phyloP scores from a whole-genome alignment of 2,797 vertebrate genomes.

The Sebastes jordani region DNA sequence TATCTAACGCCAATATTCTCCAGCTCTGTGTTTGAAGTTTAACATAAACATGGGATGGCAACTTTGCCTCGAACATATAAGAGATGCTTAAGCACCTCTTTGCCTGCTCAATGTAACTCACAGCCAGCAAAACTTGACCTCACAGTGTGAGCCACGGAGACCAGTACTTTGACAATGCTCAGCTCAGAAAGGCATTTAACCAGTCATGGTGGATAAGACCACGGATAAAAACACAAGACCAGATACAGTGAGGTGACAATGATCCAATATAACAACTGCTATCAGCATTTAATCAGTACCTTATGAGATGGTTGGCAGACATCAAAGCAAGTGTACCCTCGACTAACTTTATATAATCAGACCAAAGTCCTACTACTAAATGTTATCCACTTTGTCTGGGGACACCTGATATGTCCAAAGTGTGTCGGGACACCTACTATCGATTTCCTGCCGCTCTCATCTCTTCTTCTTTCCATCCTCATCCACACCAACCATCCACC shows the following conservation, averaged over 20 bases:
- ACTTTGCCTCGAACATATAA: neutral
- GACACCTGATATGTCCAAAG: neutral
- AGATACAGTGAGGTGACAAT: neutral
- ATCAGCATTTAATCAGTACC: neutral
- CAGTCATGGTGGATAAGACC: neutral
- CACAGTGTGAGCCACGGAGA: neutral
- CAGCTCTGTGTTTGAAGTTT: neutral
- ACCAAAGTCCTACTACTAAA: neutral
- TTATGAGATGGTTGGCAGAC: neutral
- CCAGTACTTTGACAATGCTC: neutral
- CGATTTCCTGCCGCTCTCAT: neutral
- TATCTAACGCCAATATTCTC: neutral
- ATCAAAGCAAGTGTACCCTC: neutral
- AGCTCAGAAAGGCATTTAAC: neutral
- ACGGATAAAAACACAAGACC: neutral
- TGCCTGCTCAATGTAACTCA: neutral
- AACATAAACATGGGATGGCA: neutral
- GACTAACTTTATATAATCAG: neutral
- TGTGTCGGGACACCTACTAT: neutral
- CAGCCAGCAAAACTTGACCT: neutral
- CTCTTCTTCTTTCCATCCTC: neutral
- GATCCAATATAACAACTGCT: neutral
- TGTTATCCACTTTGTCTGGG: neutral
- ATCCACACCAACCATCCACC: neutral
- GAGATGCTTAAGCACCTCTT: neutral